These are phyloP conservation scores for Psammodynastes pulverulentus DNA, from an alignment of 2,113 vertebrate genomes.

Conservation along the genomic window DNA sequence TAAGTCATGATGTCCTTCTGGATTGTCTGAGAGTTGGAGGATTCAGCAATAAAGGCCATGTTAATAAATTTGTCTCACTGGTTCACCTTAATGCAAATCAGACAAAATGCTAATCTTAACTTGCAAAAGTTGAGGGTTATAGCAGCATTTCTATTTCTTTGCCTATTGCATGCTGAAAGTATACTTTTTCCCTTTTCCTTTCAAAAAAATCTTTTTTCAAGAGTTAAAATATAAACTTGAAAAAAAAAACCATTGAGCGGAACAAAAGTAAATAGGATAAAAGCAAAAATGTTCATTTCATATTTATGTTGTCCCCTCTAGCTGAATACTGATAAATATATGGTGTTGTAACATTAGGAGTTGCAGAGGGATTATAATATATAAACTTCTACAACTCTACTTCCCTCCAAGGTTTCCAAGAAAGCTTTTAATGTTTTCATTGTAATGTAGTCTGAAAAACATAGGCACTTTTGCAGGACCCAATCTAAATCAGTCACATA, in stretches of 20 bases:
- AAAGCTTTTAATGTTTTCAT: too few relatives aligned
- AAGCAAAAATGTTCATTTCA: background rate
- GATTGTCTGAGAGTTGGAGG: background rate
- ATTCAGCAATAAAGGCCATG: background rate
- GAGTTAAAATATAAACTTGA: background rate
- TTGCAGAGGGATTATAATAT: background rate
- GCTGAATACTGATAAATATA: background rate
- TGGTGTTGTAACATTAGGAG: background rate
- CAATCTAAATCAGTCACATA: background rate
- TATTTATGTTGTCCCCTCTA: background rate
- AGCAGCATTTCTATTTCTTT: background rate
- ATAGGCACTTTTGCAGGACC: background rate
- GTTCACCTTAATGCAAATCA: background rate
- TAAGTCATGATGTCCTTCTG: background rate
- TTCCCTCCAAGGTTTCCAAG: too few relatives aligned
- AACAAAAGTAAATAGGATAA: background rate
- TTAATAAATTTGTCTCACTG: background rate
- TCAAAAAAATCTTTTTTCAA: background rate
- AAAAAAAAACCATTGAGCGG: background rate
- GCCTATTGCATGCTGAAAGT: background rate
- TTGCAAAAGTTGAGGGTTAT: background rate
- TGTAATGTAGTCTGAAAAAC: too few relatives aligned
- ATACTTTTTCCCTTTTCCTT: background rate
- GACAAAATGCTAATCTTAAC: background rate
- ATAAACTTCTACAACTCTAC: too few relatives aligned